Conservation (phyloP, 2,888 invertebrate genomes). For the Neoascia interrupta region DNA sequence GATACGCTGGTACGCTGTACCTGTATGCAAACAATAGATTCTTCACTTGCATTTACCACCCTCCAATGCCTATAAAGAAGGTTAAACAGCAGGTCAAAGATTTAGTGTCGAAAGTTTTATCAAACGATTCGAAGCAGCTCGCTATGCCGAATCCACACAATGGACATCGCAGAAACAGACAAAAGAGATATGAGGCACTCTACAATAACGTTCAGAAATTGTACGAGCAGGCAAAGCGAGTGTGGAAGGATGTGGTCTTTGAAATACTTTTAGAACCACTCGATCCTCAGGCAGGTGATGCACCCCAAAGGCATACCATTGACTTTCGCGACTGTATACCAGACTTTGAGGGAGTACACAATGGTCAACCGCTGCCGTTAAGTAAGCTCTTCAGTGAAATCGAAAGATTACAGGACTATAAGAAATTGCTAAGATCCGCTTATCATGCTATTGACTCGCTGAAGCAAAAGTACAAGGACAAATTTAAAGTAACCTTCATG, state of each 20-base stretch:
- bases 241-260: slow-evolving; percentile 15
- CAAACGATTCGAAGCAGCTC: too few relatives aligned
- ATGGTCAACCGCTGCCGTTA: not conserved
- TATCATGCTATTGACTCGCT: not conserved
- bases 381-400: slow-evolving; percentile 7
- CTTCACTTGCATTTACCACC: too few relatives aligned
- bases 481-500: not conserved
- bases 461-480: not conserved
- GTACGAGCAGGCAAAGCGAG: slow-evolving; percentile 5
- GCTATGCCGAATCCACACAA: too few relatives aligned
- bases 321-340: slow-evolving; percentile 9
- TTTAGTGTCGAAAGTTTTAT: too few relatives aligned
- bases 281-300: not conserved
- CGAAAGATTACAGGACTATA: slow-evolving; percentile 14
- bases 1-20: too few relatives aligned
- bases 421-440: slow-evolving; percentile 9
- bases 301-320: not conserved
- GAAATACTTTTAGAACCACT: slow-evolving; percentile 15
- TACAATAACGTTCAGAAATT: slow-evolving; percentile 1
- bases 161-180: too few relatives aligned
- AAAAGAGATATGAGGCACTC: too few relatives aligned
- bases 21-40: too few relatives aligned
- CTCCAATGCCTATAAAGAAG: too few relatives aligned
- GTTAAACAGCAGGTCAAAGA: too few relatives aligned
- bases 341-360: not conserved